Base-by-base conservation (phyloP, 1,140 invertebrate genomes). In the Phymorhynchus buccinoides region DNA sequence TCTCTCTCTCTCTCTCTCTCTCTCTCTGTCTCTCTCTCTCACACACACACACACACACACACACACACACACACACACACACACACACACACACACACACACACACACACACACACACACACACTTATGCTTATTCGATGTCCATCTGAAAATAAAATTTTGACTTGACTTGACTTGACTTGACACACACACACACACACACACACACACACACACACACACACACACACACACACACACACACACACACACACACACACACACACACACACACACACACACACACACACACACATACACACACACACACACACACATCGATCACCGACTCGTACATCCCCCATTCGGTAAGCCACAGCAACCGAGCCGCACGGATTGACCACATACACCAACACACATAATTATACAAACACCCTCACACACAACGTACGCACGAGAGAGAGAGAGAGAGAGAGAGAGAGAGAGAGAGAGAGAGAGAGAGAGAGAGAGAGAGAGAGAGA, bases 1-100 rank as follows among this genome's bases (percentile, higher is more conserved):
- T 80, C 79, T 80, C 79, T 80, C 41, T 80, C 79, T 44, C 37
- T 44, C 79, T n/a, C 52, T 73, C 35, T 73, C 35, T 73, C 35
- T 73, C 35, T 73, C 35, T 73, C 35, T 73, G 6, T 37, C 35
- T 73, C 35, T 73, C 35, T 73, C 35, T 73, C 35, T 73, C n/a
- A 9, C 48, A 16, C n/a, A 6, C 42, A 16, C 42, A 44, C n/a
- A 44, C 80, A 48, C 39, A 6, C 22, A 3, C 30, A 30, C 44
- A 18, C 30, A 9, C 14, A 4, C 6, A 16, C 9, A 41, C n/a
- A 73, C 80, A 48, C 39, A 6, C 22, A 3, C 30, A 30, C 44
- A 18, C 30, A 9, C 14, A 4, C 6, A 16, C 9, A 41, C n/a
- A 73, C n/a, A 9, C 48, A 16, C n/a, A 6, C 42, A 16, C 42